Evolutionary conservation across 2,888 invertebrate species (phyloP).

Genomic region (Thymelicus lineola): DNA sequence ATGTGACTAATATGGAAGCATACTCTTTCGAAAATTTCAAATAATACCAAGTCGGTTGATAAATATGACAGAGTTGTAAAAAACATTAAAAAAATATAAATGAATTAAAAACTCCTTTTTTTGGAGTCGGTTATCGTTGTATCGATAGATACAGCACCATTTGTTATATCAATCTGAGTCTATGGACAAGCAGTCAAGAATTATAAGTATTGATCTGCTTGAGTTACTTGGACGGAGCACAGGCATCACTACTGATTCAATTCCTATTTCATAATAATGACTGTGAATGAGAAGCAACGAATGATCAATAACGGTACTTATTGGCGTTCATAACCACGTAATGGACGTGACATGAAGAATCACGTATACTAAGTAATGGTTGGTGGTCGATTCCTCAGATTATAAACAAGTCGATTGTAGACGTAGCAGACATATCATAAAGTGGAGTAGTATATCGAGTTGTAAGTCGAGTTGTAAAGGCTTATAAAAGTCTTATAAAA

Average conservation of each 20-base stretch:
- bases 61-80: too few relatives aligned
- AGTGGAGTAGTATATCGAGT: too few relatives aligned
- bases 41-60: too few relatives aligned
- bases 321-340: background rate
- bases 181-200: constrained; percentile 4
- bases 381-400: too few relatives aligned
- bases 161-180: background rate
- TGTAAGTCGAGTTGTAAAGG: too few relatives aligned
- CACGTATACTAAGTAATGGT: background rate
- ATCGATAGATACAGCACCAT: background rate
- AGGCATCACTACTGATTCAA: constrained; percentile 20
- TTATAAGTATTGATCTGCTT: constrained; percentile 5
- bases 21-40: too few relatives aligned
- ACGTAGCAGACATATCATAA: background rate
- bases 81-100: too few relatives aligned
- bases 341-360: background rate
- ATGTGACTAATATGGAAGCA: too few relatives aligned
- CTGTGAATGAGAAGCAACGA: constrained; percentile 9
- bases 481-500: too few relatives aligned
- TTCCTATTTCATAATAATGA: constrained; percentile 25
- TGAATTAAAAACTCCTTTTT: too few relatives aligned
- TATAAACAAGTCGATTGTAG: too few relatives aligned
- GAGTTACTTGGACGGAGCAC: constrained; percentile 22
- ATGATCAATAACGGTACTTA: background rate
- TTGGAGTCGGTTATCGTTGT: too few relatives aligned